phyloP scores from a whole-genome alignment of 2,113 vertebrate genomes.

The Xenopus borealis region DNA sequence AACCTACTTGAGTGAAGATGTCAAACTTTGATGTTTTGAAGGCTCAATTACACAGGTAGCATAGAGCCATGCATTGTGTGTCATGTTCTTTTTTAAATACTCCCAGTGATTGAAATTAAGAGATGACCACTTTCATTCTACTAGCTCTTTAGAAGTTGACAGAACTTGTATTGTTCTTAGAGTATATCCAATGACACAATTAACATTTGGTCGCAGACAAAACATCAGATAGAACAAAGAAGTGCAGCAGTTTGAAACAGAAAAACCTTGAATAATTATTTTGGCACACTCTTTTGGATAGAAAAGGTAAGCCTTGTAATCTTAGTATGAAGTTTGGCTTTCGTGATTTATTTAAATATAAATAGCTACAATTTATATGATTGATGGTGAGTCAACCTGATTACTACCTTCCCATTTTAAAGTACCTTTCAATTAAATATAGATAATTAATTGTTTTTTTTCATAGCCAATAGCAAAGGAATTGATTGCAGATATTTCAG shows the following conservation, averaged over 20 bases:
- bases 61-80: constrained; percentile 59
- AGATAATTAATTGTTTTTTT: neutral
- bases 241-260: neutral
- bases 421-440: neutral
- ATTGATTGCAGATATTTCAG: neutral
- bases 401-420: constrained; percentile 8
- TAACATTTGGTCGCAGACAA: constrained; percentile 58
- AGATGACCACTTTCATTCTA: constrained; percentile 63
- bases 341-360: constrained; percentile 12
- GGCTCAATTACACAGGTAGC: constrained; percentile 70
- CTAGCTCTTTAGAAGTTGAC: constrained; percentile 53
- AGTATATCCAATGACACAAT: constrained; percentile 52
- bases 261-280: constrained; percentile 10
- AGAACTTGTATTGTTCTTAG: constrained; percentile 51
- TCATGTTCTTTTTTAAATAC: constrained; percentile 64
- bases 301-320: neutral
- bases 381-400: neutral
- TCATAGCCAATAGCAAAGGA: neutral
- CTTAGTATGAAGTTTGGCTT: constrained; percentile 2
- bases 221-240: constrained; percentile 38
- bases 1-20: constrained; percentile 66
- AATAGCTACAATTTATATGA: constrained; percentile 6
- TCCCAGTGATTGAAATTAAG: constrained; percentile 64
- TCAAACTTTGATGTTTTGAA: constrained; percentile 73
- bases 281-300: neutral